phyloP scores from a whole-genome alignment of 1,140 invertebrate genomes.

The Lepidurus arcticus region DNA sequence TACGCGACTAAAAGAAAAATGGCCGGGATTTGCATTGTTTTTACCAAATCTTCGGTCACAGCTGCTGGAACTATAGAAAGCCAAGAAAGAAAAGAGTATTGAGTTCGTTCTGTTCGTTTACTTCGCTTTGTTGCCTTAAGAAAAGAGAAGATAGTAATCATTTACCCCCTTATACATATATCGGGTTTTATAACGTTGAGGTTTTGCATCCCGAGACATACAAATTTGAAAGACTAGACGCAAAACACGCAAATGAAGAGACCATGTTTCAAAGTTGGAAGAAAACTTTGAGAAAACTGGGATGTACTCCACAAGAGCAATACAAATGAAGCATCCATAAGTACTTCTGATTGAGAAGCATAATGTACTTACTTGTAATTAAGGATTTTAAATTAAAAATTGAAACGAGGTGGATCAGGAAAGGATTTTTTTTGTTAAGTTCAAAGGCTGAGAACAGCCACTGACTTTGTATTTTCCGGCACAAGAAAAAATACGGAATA shows the following conservation, averaged over 20 bases:
- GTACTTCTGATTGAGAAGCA: not conserved
- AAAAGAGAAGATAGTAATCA: not conserved
- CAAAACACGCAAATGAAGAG: not conserved
- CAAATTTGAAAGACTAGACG: not conserved
- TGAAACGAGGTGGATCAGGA: not conserved
- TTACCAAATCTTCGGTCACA: not conserved
- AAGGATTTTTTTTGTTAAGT: not conserved
- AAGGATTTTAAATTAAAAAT: not conserved
- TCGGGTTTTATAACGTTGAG: not conserved
- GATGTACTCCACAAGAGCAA: slow-evolving; percentile 15
- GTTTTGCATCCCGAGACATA: slow-evolving; percentile 7
- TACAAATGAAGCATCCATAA: not conserved
- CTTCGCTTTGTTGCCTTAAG: slow-evolving; percentile 14
- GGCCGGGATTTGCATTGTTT: not conserved
- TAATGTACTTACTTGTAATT: too few relatives aligned
- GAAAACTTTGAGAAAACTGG: not conserved
- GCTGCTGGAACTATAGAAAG: not conserved
- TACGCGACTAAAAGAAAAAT: not conserved
- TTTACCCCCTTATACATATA: not conserved
- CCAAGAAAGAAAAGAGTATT: not conserved
- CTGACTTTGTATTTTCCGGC: slow-evolving; percentile 12
- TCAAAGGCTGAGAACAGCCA: not conserved
- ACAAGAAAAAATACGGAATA: slow-evolving; percentile 18
- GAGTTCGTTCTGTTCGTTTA: not conserved
- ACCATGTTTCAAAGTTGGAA: not conserved